Evolutionary conservation across 2,888 invertebrate species (phyloP).

Genomic region (Conops quadrifasciatus): DNA sequence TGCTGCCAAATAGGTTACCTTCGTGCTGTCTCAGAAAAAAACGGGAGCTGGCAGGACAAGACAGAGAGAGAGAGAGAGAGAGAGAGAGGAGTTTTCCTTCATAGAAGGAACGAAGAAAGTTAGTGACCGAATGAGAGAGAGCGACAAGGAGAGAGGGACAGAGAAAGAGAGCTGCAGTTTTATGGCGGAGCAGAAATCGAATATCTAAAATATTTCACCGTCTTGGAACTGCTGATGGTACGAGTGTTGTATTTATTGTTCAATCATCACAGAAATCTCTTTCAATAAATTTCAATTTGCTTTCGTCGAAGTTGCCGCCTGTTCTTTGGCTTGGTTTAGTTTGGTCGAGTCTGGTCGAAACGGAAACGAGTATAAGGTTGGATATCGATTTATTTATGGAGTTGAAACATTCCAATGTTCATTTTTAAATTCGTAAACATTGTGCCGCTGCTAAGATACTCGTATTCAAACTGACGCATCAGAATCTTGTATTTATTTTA

Average conservation of each 20-base stretch:
- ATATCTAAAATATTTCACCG: not conserved
- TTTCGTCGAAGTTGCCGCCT: conserved; percentile 2
- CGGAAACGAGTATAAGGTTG: not conserved
- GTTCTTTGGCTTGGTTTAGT: not conserved
- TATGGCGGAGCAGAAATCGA: not conserved
- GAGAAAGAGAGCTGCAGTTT: not conserved
- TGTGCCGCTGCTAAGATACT: too few relatives aligned
- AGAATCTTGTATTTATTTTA: too few relatives aligned
- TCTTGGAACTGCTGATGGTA: too few relatives aligned
- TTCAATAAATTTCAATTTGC: conserved; percentile 40
- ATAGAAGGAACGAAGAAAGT: not conserved
- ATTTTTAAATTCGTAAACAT: too few relatives aligned
- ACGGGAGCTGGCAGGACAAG: not conserved
- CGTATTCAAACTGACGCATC: too few relatives aligned
- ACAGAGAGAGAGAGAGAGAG: not conserved
- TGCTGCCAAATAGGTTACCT: conserved; percentile 37
- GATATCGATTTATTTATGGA: not conserved
- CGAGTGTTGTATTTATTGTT: conserved; percentile 39
- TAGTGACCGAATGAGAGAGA: not conserved
- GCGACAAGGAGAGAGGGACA: not conserved
- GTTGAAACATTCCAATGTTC: too few relatives aligned
- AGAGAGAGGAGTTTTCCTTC: too few relatives aligned
- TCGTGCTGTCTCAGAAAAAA: not conserved
- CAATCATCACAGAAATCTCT: conserved; percentile 38
- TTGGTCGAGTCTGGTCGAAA: not conserved